Conservation (phyloP, 2,888 invertebrate species). For the Bimastos eiseni region DNA sequence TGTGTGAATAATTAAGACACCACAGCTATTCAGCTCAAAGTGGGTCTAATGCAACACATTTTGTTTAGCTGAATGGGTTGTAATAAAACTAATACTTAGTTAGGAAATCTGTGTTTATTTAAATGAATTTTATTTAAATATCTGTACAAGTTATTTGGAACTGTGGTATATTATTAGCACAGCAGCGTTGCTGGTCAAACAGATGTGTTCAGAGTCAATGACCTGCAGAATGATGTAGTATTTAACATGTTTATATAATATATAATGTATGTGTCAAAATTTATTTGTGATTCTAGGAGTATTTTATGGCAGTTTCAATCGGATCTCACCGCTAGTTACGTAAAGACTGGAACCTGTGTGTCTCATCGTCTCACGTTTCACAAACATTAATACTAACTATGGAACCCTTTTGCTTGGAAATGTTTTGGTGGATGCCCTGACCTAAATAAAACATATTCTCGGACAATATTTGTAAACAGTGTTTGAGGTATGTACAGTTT, state of each 20-base stretch:
- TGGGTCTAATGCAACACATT: not conserved
- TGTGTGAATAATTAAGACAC: not conserved
- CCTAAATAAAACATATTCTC: too few relatives aligned
- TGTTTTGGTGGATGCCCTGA: too few relatives aligned
- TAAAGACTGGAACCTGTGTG: not conserved
- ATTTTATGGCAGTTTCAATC: not conserved
- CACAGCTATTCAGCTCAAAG: not conserved
- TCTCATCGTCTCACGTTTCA: not conserved
- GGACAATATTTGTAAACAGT: too few relatives aligned
- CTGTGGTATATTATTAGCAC: not conserved
- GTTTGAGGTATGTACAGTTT: too few relatives aligned
- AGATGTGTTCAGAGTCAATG: not conserved
- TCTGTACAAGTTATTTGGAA: not conserved
- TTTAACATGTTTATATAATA: too few relatives aligned
- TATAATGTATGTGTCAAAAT: too few relatives aligned
- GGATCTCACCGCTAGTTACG: not conserved
- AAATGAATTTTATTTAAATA: not conserved
- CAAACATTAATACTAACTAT: not conserved
- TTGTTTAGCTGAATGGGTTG: not conserved
- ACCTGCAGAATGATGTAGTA: too few relatives aligned
- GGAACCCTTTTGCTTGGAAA: too few relatives aligned
- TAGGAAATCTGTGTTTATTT: not conserved
- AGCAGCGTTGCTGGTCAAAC: not conserved
- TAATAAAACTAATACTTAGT: not conserved
- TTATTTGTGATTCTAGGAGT: not conserved